A percentile compares a stretch with the other conserved stretches of the same genome.
These are phyloP conservation scores for Tetramorium bicarinatum DNA, from an alignment of 2,888 invertebrate species.

Conservation along the genomic window DNA sequence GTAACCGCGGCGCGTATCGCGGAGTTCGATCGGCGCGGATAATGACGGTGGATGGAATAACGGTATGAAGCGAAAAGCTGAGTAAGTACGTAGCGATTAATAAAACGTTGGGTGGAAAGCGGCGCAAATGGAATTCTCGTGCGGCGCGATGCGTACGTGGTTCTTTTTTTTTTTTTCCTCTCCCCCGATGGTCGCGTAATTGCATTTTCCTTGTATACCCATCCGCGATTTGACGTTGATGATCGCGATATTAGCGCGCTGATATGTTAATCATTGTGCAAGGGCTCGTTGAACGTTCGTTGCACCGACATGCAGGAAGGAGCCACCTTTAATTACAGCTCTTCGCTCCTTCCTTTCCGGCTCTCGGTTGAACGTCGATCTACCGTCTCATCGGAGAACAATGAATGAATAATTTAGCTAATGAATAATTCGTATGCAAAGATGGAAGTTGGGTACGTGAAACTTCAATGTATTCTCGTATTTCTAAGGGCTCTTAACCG, in stretches of 20 bases:
- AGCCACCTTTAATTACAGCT: slow-evolving; percentile 51
- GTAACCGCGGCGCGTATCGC: slow-evolving; percentile 7
- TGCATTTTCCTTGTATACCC: background rate
- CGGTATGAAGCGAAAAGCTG: slow-evolving; percentile 65
- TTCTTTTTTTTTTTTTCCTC: background rate
- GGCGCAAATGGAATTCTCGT: background rate
- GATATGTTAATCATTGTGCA: slow-evolving; percentile 46
- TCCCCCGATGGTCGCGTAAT: background rate
- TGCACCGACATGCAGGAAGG: slow-evolving; percentile 51
- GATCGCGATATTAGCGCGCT: slow-evolving; percentile 19
- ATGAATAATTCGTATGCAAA: slow-evolving; percentile 48
- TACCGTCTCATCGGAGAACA: slow-evolving; percentile 57
- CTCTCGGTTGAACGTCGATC: slow-evolving; percentile 31
- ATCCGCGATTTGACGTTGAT: slow-evolving; percentile 19
- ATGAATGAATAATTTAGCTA: slow-evolving; percentile 66
- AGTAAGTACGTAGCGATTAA: slow-evolving; percentile 65
- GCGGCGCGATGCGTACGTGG: background rate
- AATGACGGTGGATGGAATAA: slow-evolving; percentile 31
- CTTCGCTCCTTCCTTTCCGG: slow-evolving; percentile 43
- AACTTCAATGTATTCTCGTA: background rate
- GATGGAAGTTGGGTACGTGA: slow-evolving; percentile 1
- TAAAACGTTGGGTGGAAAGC: slow-evolving; percentile 30
- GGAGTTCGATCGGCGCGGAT: slow-evolving; percentile 29
- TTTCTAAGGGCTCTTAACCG: background rate
- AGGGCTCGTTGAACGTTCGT: slow-evolving; percentile 38